phyloP scores from a whole-genome alignment of 1,140 invertebrate species.

The Thaumatotibia leucotreta region DNA sequence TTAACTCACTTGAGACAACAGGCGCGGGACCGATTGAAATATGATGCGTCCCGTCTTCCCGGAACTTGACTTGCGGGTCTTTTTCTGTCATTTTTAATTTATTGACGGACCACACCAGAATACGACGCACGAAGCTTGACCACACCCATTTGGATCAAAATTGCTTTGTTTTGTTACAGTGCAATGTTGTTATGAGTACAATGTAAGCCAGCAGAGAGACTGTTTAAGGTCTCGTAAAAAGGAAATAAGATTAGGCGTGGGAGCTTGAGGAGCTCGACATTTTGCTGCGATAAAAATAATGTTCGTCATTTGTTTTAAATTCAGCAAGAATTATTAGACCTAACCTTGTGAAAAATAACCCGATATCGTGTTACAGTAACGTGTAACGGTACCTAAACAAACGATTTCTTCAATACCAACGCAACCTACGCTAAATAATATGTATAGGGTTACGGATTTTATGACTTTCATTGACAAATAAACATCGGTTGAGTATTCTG shows the following conservation, averaged over 20 bases:
- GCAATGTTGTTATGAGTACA: conserved; percentile 2
- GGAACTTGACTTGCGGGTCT: conserved; percentile 33
- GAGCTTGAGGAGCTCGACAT: neutral
- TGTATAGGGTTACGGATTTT: neutral
- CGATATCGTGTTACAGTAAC: neutral
- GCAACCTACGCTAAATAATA: neutral
- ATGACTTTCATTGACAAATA: neutral
- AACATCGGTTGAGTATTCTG: neutral
- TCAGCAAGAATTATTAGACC: neutral
- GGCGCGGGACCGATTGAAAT: conserved; percentile 38
- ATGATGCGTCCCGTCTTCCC: conserved; percentile 24
- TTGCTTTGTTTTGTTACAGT: conserved; percentile 6
- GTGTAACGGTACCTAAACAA: neutral
- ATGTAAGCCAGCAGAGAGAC: neutral
- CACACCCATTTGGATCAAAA: conserved; percentile 17
- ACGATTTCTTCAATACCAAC: neutral
- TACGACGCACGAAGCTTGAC: neutral
- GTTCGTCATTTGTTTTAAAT: neutral
- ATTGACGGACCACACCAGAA: conserved; percentile 15
- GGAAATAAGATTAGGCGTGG: neutral
- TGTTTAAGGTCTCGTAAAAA: conserved; percentile 1
- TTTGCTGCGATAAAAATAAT: neutral
- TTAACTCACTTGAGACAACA: conserved; percentile 26
- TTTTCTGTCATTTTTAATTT: conserved; percentile 16
- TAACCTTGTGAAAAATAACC: too few relatives aligned